Evolutionary conservation across 2,888 invertebrate genomes (phyloP).

Genomic region (Heliconius charithonia): DNA sequence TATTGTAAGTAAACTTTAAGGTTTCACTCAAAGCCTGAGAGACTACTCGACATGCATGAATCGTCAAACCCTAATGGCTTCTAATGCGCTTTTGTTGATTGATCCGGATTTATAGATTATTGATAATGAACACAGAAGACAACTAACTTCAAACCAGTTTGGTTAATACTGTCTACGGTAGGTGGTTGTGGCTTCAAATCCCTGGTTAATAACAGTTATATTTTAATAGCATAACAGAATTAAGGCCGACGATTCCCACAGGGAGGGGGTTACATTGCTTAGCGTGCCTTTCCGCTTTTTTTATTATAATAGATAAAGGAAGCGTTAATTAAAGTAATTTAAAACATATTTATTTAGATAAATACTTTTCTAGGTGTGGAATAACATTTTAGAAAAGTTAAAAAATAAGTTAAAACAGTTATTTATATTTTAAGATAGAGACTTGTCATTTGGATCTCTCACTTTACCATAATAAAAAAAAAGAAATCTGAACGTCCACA

Average conservation of each 20-base stretch:
- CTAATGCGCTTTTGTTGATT: slow-evolving; percentile 44
- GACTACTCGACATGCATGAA: slow-evolving; percentile 13
- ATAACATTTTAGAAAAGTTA: too few species aligned
- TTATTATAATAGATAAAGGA: too few species aligned
- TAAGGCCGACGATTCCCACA: not conserved
- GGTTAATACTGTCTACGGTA: not conserved
- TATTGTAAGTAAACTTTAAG: not conserved
- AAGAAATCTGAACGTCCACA: too few species aligned
- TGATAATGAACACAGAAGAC: slow-evolving; percentile 27
- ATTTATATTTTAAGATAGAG: too few species aligned
- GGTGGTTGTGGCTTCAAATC: not conserved
- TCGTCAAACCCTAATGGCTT: slow-evolving; percentile 42
- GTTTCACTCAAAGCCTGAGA: not conserved
- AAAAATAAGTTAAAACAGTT: too few species aligned
- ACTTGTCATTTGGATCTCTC: too few species aligned
- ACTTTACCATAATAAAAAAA: too few species aligned
- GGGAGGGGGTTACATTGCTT: too few species aligned
- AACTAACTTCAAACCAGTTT: not conserved
- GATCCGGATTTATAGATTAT: slow-evolving; percentile 27
- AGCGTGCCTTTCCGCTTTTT: too few species aligned
- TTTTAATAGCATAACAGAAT: not conserved
- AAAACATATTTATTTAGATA: too few species aligned
- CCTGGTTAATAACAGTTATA: not conserved
- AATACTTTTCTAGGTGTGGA: too few species aligned
- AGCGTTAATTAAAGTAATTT: too few species aligned